These are phyloP conservation scores for Cheilosia vernalis DNA, from an alignment of 2,888 invertebrate genomes.

Conservation along the genomic window DNA sequence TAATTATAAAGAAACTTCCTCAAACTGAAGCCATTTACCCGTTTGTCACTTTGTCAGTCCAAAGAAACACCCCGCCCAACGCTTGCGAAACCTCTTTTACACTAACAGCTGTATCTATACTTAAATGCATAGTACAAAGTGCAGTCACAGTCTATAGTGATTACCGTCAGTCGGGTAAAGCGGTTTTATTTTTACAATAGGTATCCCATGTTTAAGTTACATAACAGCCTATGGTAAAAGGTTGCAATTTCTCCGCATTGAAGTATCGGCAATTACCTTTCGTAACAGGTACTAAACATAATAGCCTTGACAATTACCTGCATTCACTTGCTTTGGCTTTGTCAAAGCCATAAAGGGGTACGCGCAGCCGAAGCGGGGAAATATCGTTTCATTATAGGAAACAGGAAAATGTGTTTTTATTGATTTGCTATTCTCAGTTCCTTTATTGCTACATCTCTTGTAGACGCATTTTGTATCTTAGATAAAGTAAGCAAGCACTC, in stretches of 20 bases:
- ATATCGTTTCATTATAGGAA: not conserved
- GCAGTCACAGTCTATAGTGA: not conserved
- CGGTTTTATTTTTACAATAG: not conserved
- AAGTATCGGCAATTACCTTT: constrained; percentile 8
- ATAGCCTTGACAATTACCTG: not conserved
- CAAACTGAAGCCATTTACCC: too few species aligned
- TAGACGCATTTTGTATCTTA: not conserved
- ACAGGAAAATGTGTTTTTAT: not conserved
- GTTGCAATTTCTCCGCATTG: not conserved
- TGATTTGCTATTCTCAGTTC: not conserved
- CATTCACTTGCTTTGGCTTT: not conserved
- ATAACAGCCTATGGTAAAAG: not conserved
- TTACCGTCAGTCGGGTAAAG: not conserved
- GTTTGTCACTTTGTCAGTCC: too few species aligned
- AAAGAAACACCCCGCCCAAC: too few species aligned
- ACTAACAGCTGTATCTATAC: too few species aligned
- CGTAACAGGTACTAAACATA: not conserved
- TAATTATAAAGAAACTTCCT: too few species aligned
- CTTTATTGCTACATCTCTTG: not conserved
- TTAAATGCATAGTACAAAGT: too few species aligned
- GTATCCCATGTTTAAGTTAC: not conserved
- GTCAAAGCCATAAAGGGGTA: not conserved
- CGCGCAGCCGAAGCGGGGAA: not conserved
- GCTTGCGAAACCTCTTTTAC: too few species aligned
- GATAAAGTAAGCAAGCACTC: not conserved